Percentiles rank a stretch among this genome's conserved stretches.
These are phyloP conservation scores for Prionchulus punctatus DNA, from an alignment of 2,888 invertebrate genomes.

Conservation along the genomic window DNA sequence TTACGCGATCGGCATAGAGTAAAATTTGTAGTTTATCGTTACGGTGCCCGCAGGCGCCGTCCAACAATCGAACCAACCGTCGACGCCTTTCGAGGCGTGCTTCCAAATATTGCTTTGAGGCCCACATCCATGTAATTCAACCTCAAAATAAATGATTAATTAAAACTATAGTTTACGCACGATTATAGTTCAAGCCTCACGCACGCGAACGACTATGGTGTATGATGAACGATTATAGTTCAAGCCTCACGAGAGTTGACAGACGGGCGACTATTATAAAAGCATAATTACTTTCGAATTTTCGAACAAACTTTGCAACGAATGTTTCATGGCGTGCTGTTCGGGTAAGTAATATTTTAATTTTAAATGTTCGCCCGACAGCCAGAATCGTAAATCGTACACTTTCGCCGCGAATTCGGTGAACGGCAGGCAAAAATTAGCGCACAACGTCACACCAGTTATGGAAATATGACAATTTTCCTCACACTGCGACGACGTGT, in stretches of 20 bases:
- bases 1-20: conserved; percentile 53
- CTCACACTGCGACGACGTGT: conserved; percentile 56
- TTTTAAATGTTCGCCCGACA: conserved; percentile 14
- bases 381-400: conserved; percentile 58
- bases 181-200: no score
- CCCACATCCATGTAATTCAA: not conserved
- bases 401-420: conserved; percentile 78
- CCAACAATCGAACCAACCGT: conserved; percentile 91
- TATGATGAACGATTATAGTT: no score
- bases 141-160: no score
- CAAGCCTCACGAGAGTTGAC: no score
- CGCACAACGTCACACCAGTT: conserved; percentile 66
- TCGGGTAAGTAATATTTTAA: conserved; percentile 14
- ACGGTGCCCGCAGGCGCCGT: conserved; percentile 70
- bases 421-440: conserved; percentile 83
- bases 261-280: not conserved
- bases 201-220: no score
- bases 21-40: conserved; percentile 74
- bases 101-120: not conserved
- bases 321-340: conserved; percentile 14
- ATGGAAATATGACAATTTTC: conserved; percentile 85
- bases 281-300: not conserved
- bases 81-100: conserved; percentile 20
- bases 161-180: no score
- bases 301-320: conserved; percentile 9